Evolutionary conservation across 92 coral and sea anemone species (phyloP).

Genomic region (Epizoanthus rinbou): DNA sequence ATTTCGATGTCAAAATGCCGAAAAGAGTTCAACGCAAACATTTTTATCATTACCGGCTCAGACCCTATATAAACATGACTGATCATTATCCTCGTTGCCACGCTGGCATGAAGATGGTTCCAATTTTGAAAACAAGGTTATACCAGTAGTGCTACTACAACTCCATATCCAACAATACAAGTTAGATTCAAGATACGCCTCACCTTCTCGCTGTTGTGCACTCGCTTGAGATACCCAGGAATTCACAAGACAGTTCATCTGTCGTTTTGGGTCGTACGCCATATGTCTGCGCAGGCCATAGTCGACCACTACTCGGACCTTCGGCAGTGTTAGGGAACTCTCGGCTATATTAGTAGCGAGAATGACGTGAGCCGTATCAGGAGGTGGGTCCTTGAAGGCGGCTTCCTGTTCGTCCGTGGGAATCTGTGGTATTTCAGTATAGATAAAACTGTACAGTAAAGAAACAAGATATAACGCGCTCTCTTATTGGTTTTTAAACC

Average conservation of each 20-base stretch:
- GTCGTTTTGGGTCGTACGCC: conserved; percentile 32
- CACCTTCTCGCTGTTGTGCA: conserved; percentile 44
- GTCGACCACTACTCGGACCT: conserved; percentile 52
- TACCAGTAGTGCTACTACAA: not conserved
- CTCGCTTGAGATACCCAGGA: conserved; percentile 44
- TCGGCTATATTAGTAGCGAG: conserved; percentile 51
- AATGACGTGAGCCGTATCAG: conserved; percentile 42
- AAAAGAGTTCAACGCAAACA: too few relatives aligned
- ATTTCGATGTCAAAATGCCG: too few relatives aligned
- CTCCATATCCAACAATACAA: not conserved
- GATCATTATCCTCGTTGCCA: too few relatives aligned
- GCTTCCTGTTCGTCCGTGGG: conserved; percentile 45
- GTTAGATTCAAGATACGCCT: not conserved
- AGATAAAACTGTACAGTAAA: not conserved
- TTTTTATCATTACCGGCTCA: too few relatives aligned
- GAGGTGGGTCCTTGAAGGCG: conserved; percentile 35
- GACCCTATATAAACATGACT: too few relatives aligned
- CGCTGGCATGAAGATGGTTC: too few relatives aligned
- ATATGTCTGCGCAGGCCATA: conserved; percentile 45
- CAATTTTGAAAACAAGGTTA: too few relatives aligned
- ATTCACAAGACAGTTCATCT: conserved; percentile 30
- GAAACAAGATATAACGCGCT: too few relatives aligned
- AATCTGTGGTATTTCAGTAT: conserved; percentile 27
- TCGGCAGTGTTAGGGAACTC: conserved; percentile 49
- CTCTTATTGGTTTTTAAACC: too few relatives aligned